These are phyloP conservation scores for Lagorchestes hirsutus DNA, from an alignment of 2,797 vertebrate species.

Conservation along the genomic window DNA sequence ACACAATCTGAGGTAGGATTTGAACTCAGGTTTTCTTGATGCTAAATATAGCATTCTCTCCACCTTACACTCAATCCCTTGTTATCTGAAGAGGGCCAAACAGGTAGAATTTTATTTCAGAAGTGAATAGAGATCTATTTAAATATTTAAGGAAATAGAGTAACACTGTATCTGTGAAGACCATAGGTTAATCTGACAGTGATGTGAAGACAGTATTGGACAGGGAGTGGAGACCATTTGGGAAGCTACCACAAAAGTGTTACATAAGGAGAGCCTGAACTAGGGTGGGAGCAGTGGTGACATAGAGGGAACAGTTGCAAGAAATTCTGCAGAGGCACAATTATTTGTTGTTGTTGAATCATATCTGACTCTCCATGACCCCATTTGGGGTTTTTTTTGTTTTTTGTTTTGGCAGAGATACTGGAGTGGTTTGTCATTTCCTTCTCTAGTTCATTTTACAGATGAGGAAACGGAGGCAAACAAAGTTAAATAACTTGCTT, in stretches of 20 bases:
- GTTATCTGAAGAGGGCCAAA: background rate
- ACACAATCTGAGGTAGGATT: background rate
- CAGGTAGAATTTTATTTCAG: background rate
- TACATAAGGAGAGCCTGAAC: background rate
- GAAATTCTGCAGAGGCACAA: background rate
- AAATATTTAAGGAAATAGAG: background rate
- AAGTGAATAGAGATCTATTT: background rate
- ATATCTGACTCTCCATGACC: background rate
- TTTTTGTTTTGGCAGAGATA: background rate
- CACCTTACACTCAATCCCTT: background rate
- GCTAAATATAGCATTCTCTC: background rate
- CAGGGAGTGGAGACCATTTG: background rate
- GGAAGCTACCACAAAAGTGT: background rate
- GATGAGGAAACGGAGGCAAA: background rate
- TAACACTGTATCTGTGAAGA: constrained; percentile 5
- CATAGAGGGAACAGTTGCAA: accelerated
- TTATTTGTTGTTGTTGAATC: background rate
- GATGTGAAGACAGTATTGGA: background rate
- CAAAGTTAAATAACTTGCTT: background rate
- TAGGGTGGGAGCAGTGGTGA: background rate
- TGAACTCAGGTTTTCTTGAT: background rate
- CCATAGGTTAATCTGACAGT: background rate
- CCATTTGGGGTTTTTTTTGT: background rate
- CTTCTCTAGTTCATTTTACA: background rate
- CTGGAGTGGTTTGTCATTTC: background rate